Evolutionary conservation across 2,113 vertebrate genomes (phyloP), one percentile per base, ranked within the genome.

Genomic region (Dromaius novaehollandiae): DNA sequence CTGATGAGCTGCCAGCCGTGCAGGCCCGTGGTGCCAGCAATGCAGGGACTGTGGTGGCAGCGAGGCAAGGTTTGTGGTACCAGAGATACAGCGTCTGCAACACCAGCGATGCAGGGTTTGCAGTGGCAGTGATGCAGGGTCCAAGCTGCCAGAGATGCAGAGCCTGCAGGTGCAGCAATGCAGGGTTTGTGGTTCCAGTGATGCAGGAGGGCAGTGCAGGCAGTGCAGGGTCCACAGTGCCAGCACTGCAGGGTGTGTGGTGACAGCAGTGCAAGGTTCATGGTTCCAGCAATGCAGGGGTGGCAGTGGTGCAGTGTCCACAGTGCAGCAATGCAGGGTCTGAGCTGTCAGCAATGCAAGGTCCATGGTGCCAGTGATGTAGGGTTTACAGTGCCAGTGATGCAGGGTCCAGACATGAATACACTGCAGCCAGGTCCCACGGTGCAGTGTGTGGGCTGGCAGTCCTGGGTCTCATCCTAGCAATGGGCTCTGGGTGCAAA

Each of bases 61-160:
- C 48, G 2, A 1, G 17, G n/a, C 40, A 13, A 51, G 11, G 34
- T 7, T 34, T 13, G 2, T 19, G 13, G 58, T 2, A 2, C 12
- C 65, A 53, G 38, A 17, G 4, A 11, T 6, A 32, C 68, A 9
- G 64, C 3, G 9, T 10, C 11, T 2, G 6, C 25, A 26, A 26
- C 26, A 38, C 65, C 42, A 34, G 42, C 13, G 30, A 15, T 12
- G 51, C 48, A 18, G 64, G 14, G 24, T 9, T 12, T 15, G 9
- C n/a, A 7, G 70, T 2, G 17, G 9, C 46, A 58, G 61, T 3
- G 3, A 7, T 4, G 30, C 28, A 34, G 34, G 11, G 34, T 17
- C 8, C 20, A 10, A 25, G 5, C 22, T 20, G 36, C 17, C 36
- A 28, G 36, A 11, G 11, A 1, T 3, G 40, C 10, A 11, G 46